Base-by-base conservation (phyloP, 2,888 invertebrate species). In the Cacoxenus indagator region DNA sequence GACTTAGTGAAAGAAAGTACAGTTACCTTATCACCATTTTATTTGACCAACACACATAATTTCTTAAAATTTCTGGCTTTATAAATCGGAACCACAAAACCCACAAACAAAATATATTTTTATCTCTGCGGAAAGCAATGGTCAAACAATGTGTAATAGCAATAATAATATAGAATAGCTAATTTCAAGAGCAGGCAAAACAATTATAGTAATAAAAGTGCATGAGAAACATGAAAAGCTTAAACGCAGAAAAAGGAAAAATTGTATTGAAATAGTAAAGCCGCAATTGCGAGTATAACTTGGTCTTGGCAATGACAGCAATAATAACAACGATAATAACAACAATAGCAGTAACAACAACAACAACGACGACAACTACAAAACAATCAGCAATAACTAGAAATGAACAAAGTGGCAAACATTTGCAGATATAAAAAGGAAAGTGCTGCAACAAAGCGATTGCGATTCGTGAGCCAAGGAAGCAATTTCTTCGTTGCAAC, bases 371-470 rank as follows among this genome's bases (percentile, higher is more conserved):
- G 17, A 29, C 57, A 57, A 54, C 22, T 54, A 26, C n/a, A n/a
- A n/a, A 54, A 37, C 37, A 37, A 37, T 37, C 59, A 59, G 27
- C 19, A 64, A 48, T 22, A 61, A 37, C 61, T 14, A 43, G 45
- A 51, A 51, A 51, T 51, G 51, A 17, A 51, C 17, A 51, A 51
- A 11, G 19, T 48, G 17, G 17, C 48, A 48, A n/a, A 48, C 48
- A 62, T 62, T 62, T 19, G 61, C 45, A 11, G 17, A 62, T 43
- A 43, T 45, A 62, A 62, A 62, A 62, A 62, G 43, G 61, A 62
- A 62, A 62, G 61, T 62, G 61, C 43, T 62, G 59, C 29, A 26
- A 64, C 19, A 64, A 51, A 64, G 48, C 27, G 46, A n/a, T 64
- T 64, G 6, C 9, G 31, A 59, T 59, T 59, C 11, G 17, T 55